Evolutionary conservation across 2,797 vertebrate species (phyloP).

Genomic region (Scyliorhinus canicula): DNA sequence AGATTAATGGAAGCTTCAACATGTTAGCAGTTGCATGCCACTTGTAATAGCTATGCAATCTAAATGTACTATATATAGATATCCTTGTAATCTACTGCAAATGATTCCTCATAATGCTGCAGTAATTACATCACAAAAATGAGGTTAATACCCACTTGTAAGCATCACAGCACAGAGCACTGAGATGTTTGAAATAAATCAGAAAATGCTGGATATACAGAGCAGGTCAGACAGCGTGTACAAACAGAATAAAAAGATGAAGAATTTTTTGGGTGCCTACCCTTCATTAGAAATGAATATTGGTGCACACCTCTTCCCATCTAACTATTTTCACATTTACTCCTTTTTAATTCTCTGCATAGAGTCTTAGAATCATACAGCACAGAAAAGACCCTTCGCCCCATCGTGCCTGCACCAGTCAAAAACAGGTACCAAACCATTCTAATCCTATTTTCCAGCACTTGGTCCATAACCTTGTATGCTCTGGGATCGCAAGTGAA

Average conservation of each 20-base stretch:
- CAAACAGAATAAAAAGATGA: neutral
- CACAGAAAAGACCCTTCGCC: too few species aligned
- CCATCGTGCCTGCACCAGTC: too few species aligned
- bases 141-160: constrained; percentile 37
- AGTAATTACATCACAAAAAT: constrained; percentile 34
- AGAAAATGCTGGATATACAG: neutral
- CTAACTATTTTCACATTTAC: neutral
- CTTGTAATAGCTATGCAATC: neutral
- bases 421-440: too few species aligned
- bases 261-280: neutral
- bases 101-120: constrained; percentile 25
- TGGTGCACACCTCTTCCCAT: neutral
- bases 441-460: too few species aligned
- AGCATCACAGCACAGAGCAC: neutral
- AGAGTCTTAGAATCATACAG: too few species aligned
- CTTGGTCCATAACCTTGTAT: too few species aligned
- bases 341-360: neutral
- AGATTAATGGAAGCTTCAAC: constrained; percentile 27
- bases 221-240: neutral
- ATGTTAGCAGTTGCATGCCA: neutral
- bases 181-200: neutral
- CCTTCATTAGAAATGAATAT: neutral
- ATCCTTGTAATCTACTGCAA: constrained; percentile 19
- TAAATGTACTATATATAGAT: constrained; percentile 34
- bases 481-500: too few species aligned